Base-by-base conservation (phyloP, 2,797 vertebrate genomes). In the Esox masquinongy region DNA sequence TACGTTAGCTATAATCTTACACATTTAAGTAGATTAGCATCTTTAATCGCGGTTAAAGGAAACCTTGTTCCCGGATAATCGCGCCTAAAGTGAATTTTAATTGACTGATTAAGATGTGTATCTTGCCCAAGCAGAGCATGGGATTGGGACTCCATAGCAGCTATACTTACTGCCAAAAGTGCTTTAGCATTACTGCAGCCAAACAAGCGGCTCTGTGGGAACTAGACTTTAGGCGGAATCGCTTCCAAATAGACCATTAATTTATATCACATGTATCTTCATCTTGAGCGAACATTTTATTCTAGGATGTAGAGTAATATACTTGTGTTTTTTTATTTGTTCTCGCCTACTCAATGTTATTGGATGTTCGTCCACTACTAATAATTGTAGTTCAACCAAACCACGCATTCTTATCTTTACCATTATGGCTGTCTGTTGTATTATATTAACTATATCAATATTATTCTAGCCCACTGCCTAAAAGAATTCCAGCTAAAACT, bases 21-120 rank as follows among this genome's bases (percentile, higher is more conserved):
- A 63, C 31, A 76, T 71, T 72, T 70, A 80, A 72, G 82, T 49
- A 80, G 79, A 78, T 80, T 79, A 77, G 16, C 34, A 83, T 83
- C 70, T 78, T 78, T 75, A 75, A 80, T 72, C 49, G 56, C n/a
- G 34, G 81, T 70, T 63, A 61, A 63, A 68, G 69, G 53, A 70
- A 68, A 69, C 26, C 22, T 64, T 47, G 34, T 71, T 75, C 68
- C 50, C 16, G 66, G 59, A 73, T 83, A 80, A 83, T 74, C 70
- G 74, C 70, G 68, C 67, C 47, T 80, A 75, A 77, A 82, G 75
- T 80, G 77, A 68, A 71, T 83, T 81, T 83, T 77, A 85, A 85
- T 74, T 76, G 81, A 74, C 73, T 74, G 78, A 73, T 84, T 84
- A 78, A 82, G 78, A 77, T 74, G 3, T 7, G 53, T 84, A 82